Conservation (phyloP, 2,888 invertebrate genomes). For the Kryphioiulus occultus region DNA sequence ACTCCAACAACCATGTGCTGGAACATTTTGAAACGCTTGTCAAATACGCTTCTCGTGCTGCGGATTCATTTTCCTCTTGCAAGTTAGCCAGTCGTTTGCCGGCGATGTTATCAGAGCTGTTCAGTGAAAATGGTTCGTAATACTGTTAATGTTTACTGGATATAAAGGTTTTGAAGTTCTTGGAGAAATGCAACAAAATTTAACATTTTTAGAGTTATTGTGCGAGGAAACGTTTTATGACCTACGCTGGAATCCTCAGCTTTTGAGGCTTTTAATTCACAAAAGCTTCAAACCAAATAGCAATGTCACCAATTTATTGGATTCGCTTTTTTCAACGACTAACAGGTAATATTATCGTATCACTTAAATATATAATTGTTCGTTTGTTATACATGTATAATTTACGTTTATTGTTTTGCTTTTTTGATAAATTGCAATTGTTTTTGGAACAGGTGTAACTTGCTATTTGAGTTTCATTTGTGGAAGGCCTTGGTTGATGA, state of each 20-base stretch:
- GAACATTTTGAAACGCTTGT: background rate
- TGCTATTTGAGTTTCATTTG: conserved; percentile 17
- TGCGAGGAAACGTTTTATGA: conserved; percentile 42
- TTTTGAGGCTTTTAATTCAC: background rate
- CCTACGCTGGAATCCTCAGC: conserved; percentile 46
- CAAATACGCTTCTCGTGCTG: background rate
- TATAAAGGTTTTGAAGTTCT: background rate
- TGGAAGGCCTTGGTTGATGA: conserved; percentile 11
- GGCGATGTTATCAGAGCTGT: background rate
- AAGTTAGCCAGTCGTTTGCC: background rate
- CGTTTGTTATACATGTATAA: background rate
- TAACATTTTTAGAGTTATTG: background rate
- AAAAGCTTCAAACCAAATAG: background rate
- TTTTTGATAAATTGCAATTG: background rate
- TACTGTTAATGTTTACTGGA: background rate
- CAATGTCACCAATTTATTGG: background rate
- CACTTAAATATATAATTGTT: background rate
- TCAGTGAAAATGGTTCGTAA: background rate
- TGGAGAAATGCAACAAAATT: background rate
- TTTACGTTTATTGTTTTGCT: too few relatives aligned
- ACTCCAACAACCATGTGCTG: background rate
- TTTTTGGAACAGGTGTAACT: background rate
- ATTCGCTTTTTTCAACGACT: background rate
- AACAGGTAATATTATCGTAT: conserved; percentile 25
- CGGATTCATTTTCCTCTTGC: background rate